Evolutionary conservation across 2,888 invertebrate species (phyloP).

Genomic region (Geotrupes spiniger): DNA sequence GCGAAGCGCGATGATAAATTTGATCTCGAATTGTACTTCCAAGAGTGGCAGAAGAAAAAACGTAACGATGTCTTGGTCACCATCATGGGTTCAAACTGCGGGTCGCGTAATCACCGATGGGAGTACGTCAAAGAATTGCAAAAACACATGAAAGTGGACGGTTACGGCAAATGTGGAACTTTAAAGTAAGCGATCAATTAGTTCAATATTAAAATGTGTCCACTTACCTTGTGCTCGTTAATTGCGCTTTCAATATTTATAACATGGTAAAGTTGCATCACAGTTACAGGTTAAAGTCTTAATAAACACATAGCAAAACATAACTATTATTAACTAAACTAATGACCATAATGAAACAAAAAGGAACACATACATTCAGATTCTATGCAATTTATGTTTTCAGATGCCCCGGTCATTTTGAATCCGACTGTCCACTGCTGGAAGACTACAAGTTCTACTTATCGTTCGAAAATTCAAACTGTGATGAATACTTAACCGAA

Average conservation of each 20-base stretch:
- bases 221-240: no score
- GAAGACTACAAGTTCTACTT: slow-evolving; percentile 65
- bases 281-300: no score
- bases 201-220: no score
- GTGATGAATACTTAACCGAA: slow-evolving; percentile 68
- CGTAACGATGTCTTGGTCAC: slow-evolving; percentile 52
- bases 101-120: slow-evolving; percentile 52
- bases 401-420: slow-evolving; percentile 65
- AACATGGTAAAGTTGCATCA: no score
- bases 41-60: slow-evolving; percentile 48
- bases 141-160: slow-evolving; percentile 58
- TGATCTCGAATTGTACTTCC: slow-evolving; percentile 12
- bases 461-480: slow-evolving; percentile 68
- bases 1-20: slow-evolving; percentile 26
- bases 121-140: slow-evolving; percentile 56
- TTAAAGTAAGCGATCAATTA: slow-evolving; percentile 40
- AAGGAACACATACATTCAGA: no score
- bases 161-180: slow-evolving; percentile 57
- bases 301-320: no score
- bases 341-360: no score
- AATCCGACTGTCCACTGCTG: slow-evolving; percentile 57
- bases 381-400: no score
- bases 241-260: no score
- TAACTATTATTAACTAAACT: no score
- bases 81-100: slow-evolving; percentile 61